A percentile compares a stretch with the other conserved stretches of the same genome.
phyloP scores from a whole-genome alignment of 30 jellyfish, hydroid and myxozoan species.

The Chironex yamaguchii region DNA sequence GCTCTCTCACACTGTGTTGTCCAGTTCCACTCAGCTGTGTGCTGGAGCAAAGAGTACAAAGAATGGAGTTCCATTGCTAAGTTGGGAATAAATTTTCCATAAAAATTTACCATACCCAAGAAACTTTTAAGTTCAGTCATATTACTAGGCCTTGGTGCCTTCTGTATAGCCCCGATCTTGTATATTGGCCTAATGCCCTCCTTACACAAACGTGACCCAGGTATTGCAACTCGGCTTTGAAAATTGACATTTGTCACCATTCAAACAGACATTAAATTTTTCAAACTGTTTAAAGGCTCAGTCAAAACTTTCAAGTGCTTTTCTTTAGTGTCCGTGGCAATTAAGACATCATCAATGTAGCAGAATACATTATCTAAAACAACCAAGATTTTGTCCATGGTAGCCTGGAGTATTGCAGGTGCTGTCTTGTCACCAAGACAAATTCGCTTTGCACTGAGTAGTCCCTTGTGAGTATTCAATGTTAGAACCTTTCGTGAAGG shows the following conservation, averaged over 20 bases:
- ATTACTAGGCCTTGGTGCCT: slow-evolving; percentile 51
- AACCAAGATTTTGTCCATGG: no score
- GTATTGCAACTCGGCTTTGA: slow-evolving; percentile 6
- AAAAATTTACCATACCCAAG: slow-evolving; percentile 61
- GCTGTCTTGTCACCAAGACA: no score
- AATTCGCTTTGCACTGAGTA: no score
- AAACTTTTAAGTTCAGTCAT: slow-evolving; percentile 40
- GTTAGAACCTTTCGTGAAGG: no score
- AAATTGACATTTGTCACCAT: slow-evolving; percentile 13
- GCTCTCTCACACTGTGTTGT: slow-evolving; percentile 17
- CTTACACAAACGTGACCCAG: slow-evolving; percentile 17
- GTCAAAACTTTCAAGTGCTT: slow-evolving; percentile 26
- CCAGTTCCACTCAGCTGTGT: slow-evolving; percentile 24
- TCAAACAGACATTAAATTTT: slow-evolving; percentile 37
- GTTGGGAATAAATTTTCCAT: slow-evolving; percentile 56
- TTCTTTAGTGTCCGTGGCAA: slow-evolving; percentile 19
- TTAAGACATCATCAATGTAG: slow-evolving; percentile 49
- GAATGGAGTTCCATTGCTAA: slow-evolving; percentile 22
- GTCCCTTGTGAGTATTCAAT: no score
- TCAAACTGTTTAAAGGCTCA: slow-evolving; percentile 12
- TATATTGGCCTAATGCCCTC: slow-evolving; percentile 62
- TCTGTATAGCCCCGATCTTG: slow-evolving; percentile 49
- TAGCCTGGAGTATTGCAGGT: no score
- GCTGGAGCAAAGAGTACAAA: slow-evolving; percentile 27
- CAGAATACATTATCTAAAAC: slow-evolving; percentile 1